These are phyloP conservation scores for Anableps anableps DNA, from an alignment of 2,797 vertebrate genomes.

Conservation along the genomic window DNA sequence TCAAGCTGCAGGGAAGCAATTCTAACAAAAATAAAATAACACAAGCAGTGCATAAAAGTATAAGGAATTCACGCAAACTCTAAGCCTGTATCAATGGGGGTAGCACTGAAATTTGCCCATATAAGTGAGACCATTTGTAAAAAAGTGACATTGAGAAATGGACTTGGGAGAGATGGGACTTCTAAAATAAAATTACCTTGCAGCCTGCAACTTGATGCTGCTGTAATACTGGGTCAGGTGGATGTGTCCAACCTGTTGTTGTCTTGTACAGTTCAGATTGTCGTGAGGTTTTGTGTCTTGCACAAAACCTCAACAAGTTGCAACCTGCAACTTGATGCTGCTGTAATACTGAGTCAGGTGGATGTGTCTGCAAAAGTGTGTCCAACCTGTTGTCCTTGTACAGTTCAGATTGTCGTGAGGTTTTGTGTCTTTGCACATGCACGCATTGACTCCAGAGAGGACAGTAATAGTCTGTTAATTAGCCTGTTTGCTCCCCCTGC, in stretches of 20 bases:
- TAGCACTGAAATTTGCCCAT: background rate
- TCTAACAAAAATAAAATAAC: background rate
- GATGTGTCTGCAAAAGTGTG: no score
- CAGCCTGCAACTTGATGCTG: constrained; percentile 28
- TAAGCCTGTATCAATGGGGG: background rate
- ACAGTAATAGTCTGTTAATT: constrained; percentile 70
- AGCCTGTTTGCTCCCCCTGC: constrained; percentile 65
- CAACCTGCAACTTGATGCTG: constrained; percentile 29
- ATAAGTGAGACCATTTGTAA: constrained; percentile 36
- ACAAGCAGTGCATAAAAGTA: background rate
- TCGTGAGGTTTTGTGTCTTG: constrained; percentile 41
- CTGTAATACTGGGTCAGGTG: constrained; percentile 32
- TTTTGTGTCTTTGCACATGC: constrained; percentile 26
- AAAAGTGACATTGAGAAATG: constrained; percentile 56
- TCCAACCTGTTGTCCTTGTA: constrained; percentile 29
- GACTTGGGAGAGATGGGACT: constrained; percentile 3
- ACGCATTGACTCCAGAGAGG: constrained; percentile 39
- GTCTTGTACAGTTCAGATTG: constrained; percentile 39
- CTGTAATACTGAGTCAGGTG: constrained; percentile 32
- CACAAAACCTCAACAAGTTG: no score
- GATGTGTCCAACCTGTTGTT: constrained; percentile 36
- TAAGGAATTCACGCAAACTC: background rate
- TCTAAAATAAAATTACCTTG: constrained; percentile 47
- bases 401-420: constrained; percentile 46
- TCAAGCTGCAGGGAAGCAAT: background rate